Base-by-base conservation (phyloP, 1,140 invertebrate genomes). In the Zaprionus camerounensis region DNA sequence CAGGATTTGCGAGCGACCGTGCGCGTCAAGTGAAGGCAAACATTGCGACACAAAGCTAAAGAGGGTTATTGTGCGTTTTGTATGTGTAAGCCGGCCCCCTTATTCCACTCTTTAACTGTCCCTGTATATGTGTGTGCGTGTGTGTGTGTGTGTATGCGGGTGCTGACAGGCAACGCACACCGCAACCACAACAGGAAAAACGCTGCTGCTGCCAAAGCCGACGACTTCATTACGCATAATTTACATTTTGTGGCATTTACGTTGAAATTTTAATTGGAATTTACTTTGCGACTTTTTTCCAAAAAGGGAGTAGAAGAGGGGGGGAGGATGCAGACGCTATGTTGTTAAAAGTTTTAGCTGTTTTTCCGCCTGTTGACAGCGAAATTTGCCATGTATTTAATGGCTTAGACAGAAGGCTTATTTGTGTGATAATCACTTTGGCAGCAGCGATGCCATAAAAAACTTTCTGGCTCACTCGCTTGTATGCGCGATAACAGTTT, bases 241-340 rank as follows among this genome's bases (percentile, higher is more conserved):
- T 90, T 90, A 90, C 86, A 90, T 90, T 90, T 82, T 90, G 79
- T 83, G 85, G 85, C 80, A 85, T 90, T 90, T 90, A 80, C 79
- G 81, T 73, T 85, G 79, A 90, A 90, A 90, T 90, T 85, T 90
- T 90, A 90, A 90, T 90, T 90, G 85, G 85, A 90, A 90, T 90
- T 90, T 90, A 85, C 85, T 90, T 90, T 90, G 85, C 72, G 71
- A 77, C 70, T 85, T 63, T 86, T 24, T 28, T 56, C 24, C 24
- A 41, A 17, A 41, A 64, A 46, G 66, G 49, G 62, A 59, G 71
- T 59, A 41, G 22, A 22, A 31, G 44, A 51, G 13, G 20, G 12
- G 49, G 24, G 13, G 20, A 4, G 49, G 24, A 24, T 24, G 24
- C 24, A 4, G 24, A 5, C 24, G 22, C 36, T 28, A 51, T 26